Evolutionary conservation across 2,113 vertebrate genomes (phyloP), one percentile per base, ranked within the genome.

Genomic region (Apus apus): DNA sequence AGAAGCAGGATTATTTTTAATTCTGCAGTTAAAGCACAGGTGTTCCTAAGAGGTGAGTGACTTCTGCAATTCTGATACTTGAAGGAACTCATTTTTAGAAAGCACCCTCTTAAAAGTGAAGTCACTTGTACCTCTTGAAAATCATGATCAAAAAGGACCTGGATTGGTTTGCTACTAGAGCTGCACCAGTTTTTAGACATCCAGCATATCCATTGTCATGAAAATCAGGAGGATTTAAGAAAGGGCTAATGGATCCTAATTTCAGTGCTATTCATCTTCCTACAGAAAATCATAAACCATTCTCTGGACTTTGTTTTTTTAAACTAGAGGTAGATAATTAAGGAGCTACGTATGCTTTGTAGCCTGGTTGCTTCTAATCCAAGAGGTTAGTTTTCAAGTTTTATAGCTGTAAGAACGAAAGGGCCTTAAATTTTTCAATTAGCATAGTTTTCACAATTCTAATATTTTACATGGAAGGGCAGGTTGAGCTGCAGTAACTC

Each of bases 231-330:
- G 65, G 80, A 93, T 73, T 36, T 48, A 94, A 67, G 80, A 93
- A 95, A 96, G 96, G 93, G 92, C 87, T 97, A 93, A 71, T n/a
- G 25, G 51, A 82, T 90, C 80, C 65, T 72, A 29, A 70, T 86
- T 94, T 79, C 30, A 79, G 12, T 73, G 56, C 46, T 77, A 2
- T 46, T 78, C 40, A 70, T 87, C 68, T 94, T 90, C 21, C 46
- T 91, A 62, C 73, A 83, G 91, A 83, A 93, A 87, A 61, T 76
- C 64, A 4, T 16, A 65, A 90, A 82, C 22, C 8, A 23, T 61
- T 93, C 72, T 85, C 65, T 88, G 30, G 46, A 71, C 66, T 73
- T 51, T 86, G 40, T 0, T n/a, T 66, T 79, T 73, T 86, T 79
- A 50, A 95, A 46, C 64, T 68, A 17, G 51, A 87, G 50, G 26